These are phyloP conservation scores for Caenorhabditis sp. DNA, from an alignment of 2,888 invertebrate genomes.

Conservation along the genomic window DNA sequence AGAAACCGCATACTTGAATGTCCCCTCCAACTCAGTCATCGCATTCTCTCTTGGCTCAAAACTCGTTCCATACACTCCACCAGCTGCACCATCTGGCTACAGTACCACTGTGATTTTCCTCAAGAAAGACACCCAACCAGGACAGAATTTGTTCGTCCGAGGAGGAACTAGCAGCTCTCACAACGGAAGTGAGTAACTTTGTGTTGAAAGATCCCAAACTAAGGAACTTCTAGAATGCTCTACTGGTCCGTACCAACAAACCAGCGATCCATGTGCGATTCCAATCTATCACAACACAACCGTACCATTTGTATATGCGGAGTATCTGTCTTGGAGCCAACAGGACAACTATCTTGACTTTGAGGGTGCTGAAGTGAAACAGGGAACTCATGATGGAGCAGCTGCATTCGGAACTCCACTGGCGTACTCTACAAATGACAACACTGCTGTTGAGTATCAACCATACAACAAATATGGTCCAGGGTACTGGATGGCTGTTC, in stretches of 20 bases:
- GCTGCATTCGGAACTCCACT: conserved; percentile 78
- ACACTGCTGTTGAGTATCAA: conserved; percentile 80
- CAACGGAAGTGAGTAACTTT: conserved; percentile 62
- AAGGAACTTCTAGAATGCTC: conserved; percentile 81
- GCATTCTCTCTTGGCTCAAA: conserved; percentile 80
- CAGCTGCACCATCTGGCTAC: conserved; percentile 64
- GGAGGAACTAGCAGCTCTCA: conserved; percentile 81
- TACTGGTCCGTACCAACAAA: conserved; percentile 79
- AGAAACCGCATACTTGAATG: conserved; percentile 73
- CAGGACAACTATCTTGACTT: conserved; percentile 79
- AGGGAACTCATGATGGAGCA: conserved; percentile 80
- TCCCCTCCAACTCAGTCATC: conserved; percentile 65
- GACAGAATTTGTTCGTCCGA: conserved; percentile 84
- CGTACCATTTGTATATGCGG: conserved; percentile 72
- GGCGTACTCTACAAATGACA: conserved; percentile 81
- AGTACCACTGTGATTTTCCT: conserved; percentile 83
- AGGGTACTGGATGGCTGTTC: conserved; percentile 84
- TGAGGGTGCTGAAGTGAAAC: conserved; percentile 78
- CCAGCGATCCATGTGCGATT: conserved; percentile 77
- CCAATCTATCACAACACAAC: conserved; percentile 78
- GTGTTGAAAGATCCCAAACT: too few relatives aligned
- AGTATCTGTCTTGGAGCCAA: conserved; percentile 79
- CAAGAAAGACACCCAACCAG: conserved; percentile 81
- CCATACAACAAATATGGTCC: conserved; percentile 83
- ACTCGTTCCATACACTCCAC: conserved; percentile 69